Percentiles rank a stretch among this genome's conserved stretches.
Evolutionary conservation across 2,797 vertebrate species (phyloP).

Genomic region (Clamator glandarius): DNA sequence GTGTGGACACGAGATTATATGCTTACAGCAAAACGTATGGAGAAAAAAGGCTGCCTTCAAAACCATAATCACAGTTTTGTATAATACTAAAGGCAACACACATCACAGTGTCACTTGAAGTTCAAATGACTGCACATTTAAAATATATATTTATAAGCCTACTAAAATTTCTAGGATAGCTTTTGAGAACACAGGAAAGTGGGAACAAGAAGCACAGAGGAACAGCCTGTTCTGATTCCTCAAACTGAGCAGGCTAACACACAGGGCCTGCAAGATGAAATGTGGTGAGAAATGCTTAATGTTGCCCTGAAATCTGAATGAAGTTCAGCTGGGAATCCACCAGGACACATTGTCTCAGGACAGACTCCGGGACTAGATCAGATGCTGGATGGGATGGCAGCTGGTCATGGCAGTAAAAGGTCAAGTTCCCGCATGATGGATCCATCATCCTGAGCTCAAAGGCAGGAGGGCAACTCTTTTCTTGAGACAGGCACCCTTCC

Average conservation of each 20-base stretch:
- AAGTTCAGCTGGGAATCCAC: background rate
- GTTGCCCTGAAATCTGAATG: background rate
- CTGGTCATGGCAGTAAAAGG: background rate
- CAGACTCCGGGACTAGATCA: background rate
- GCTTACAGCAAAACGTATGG: background rate
- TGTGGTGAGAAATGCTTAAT: fast-evolving
- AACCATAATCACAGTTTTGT: background rate
- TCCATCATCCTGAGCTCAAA: background rate
- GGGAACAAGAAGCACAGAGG: background rate
- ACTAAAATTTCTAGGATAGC: background rate
- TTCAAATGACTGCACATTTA: background rate
- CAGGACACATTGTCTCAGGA: background rate
- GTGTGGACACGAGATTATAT: background rate
- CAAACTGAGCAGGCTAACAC: background rate
- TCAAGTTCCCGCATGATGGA: fast-evolving
- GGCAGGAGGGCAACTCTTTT: background rate
- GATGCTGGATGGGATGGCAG: background rate
- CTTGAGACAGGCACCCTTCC: background rate
- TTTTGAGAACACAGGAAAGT: background rate
- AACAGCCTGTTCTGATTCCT: background rate
- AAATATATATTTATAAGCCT: background rate
- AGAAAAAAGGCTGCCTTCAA: background rate
- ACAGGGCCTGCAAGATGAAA: background rate
- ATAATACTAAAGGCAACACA: background rate
- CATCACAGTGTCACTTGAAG: background rate